phyloP scores from a whole-genome alignment of 2,797 vertebrate species.

The Lepus oiostolus region DNA sequence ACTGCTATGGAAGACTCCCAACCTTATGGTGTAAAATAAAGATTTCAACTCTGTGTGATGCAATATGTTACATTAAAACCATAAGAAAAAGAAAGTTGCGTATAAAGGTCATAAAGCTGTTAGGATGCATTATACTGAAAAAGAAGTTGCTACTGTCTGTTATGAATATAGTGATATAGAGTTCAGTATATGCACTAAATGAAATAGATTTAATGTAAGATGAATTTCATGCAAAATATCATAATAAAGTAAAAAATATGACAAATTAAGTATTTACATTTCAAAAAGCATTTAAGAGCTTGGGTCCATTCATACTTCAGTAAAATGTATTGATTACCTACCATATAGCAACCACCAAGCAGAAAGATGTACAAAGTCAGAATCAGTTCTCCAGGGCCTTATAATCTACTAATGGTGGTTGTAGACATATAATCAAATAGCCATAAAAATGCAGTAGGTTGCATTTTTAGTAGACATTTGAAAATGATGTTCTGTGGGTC shows the following conservation, averaged over 20 bases:
- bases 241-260: neutral
- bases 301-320: conserved; percentile 39
- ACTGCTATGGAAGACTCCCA: conserved; percentile 31
- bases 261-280: conserved; percentile 28
- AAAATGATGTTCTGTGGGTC: conserved; percentile 61
- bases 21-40: conserved; percentile 54
- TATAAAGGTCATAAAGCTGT: conserved; percentile 69
- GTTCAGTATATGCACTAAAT: conserved; percentile 27
- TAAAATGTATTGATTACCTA: conserved; percentile 66
- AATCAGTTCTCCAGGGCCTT: conserved; percentile 55
- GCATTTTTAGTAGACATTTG: conserved; percentile 75
- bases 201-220: conserved; percentile 37
- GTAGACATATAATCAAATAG: conserved; percentile 75
- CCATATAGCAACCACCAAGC: conserved; percentile 21
- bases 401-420: conserved; percentile 66
- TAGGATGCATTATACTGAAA: conserved; percentile 23
- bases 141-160: conserved; percentile 52
- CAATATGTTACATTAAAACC: conserved; percentile 59
- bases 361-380: conserved; percentile 61
- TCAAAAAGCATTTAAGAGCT: conserved; percentile 49
- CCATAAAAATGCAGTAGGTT: conserved; percentile 63
- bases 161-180: conserved; percentile 28
- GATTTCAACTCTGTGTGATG: conserved; percentile 40
- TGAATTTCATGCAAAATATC: conserved; percentile 6
- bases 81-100: conserved; percentile 56